phyloP scores from a whole-genome alignment of 37 sponge, comb jelly and placozoan species.

The Beroe forskalii region DNA sequence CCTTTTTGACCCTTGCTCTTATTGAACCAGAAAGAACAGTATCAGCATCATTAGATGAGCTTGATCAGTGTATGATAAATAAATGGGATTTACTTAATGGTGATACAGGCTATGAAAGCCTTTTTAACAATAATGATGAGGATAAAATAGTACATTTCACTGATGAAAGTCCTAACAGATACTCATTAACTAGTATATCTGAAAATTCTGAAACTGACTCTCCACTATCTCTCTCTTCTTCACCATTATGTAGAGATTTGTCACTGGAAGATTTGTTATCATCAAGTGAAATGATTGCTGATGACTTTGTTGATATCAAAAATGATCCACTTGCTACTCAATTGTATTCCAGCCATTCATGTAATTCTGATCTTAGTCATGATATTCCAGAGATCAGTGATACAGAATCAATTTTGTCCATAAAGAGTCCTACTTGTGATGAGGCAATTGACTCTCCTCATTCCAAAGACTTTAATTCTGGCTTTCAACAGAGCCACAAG shows the following conservation, averaged over 20 bases:
- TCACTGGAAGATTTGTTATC: not conserved
- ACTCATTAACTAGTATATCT: slow-evolving; percentile 23
- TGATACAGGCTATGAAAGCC: not conserved
- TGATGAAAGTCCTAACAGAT: slow-evolving; percentile 13
- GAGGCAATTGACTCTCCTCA: no score
- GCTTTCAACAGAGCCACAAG: not conserved
- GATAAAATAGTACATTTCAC: not conserved
- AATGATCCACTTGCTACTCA: no score
- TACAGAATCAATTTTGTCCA: no score
- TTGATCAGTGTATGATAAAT: slow-evolving; percentile 38
- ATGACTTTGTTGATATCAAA: no score
- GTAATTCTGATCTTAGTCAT: no score
- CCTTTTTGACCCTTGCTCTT: slow-evolving; percentile 16
- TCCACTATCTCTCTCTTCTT: not conserved
- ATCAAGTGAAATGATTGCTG: not conserved
- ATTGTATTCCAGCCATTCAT: no score
- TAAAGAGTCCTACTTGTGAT: no score
- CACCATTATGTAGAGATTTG: not conserved
- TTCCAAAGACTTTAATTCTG: not conserved
- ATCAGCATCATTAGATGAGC: slow-evolving; percentile 18
- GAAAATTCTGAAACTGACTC: no score
- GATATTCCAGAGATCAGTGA: no score
- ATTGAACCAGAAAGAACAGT: slow-evolving; percentile 19
- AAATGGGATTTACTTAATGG: not conserved
- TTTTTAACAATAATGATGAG: not conserved